Percentiles rank a stretch among this genome's conserved stretches.
These are phyloP conservation scores for western clawed frog (Xenopus tropicalis) DNA, from an alignment of 2,113 vertebrate genomes.

Conservation along the genomic window UCB_Xtro_10.0 CM004443.2:117251001-117251500, in stretches of 20 bases:
- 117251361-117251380: neutral
- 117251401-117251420: too few relatives aligned
- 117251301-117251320: slow-evolving; percentile 80
- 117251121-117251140: too few relatives aligned
- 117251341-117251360: slow-evolving; percentile 55
- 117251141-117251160: too few relatives aligned
- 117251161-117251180: neutral
- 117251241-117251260: slow-evolving; percentile 96
- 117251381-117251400: neutral
- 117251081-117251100: neutral
- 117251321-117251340: slow-evolving; percentile 90
- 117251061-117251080: neutral
- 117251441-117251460: too few relatives aligned
- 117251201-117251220: slow-evolving; percentile 78
- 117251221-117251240: slow-evolving; percentile 91
- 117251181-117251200: too few relatives aligned
- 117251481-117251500: too few relatives aligned
- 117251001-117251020: slow-evolving; percentile 99
- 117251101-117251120: too few relatives aligned
- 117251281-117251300: slow-evolving; percentile 96
- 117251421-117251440: too few relatives aligned
- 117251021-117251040: slow-evolving; percentile 88
- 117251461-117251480: too few relatives aligned
- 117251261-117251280: slow-evolving; percentile 92
- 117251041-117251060: slow-evolving; percentile 5